Evolutionary conservation across 1,140 invertebrate species (phyloP).

Genomic region (Penaeus indicus): DNA sequence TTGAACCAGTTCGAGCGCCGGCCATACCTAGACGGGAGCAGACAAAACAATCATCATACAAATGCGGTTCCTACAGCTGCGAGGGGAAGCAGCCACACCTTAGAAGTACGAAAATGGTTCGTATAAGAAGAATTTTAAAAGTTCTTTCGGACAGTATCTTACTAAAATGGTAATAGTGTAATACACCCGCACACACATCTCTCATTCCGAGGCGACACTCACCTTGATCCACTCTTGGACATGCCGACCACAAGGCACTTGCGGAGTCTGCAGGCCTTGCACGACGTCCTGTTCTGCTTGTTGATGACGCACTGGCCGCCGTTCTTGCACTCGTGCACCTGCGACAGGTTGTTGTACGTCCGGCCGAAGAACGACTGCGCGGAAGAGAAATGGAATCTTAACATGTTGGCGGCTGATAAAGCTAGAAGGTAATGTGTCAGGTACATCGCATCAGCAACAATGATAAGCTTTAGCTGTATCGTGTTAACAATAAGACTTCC

Average conservation of each 20-base stretch:
- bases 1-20: slow-evolving; percentile 73
- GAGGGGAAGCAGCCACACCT: too few species aligned
- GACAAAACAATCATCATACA: neutral
- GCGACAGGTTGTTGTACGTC: slow-evolving; percentile 60
- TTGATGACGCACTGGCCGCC: slow-evolving; percentile 54
- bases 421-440: neutral
- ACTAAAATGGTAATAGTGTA: neutral
- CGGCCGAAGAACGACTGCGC: slow-evolving; percentile 52
- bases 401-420: too few species aligned
- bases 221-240: slow-evolving; percentile 56
- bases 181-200: neutral
- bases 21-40: slow-evolving; percentile 68
- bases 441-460: too few species aligned
- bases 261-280: slow-evolving; percentile 55
- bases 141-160: neutral
- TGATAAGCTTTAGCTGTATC: too few species aligned
- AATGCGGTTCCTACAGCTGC: too few species aligned
- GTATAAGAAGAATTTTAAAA: too few species aligned
- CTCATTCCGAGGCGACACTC: neutral
- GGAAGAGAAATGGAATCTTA: neutral
- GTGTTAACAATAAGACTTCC: too few species aligned
- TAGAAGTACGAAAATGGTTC: too few species aligned
- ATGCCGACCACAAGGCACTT: slow-evolving; percentile 60
- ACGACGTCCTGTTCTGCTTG: slow-evolving; percentile 58
- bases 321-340: slow-evolving; percentile 59